These are phyloP conservation scores for Astur gentilis DNA, from an alignment of 2,113 vertebrate species.

Conservation along the genomic window DNA sequence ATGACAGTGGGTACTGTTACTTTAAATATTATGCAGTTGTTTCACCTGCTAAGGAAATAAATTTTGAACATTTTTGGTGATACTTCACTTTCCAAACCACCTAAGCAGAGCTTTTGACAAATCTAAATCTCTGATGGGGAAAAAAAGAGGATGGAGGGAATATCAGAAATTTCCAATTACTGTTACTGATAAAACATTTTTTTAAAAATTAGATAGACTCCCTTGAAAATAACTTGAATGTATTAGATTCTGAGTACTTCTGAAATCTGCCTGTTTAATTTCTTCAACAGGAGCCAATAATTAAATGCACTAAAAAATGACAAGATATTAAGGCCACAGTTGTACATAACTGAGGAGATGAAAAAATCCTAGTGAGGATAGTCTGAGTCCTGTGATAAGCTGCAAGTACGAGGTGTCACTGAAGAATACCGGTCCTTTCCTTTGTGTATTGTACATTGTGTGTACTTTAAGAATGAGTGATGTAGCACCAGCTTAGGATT, in stretches of 20 bases:
- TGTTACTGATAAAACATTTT: background rate
- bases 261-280: background rate
- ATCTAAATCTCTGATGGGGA: background rate
- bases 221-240: background rate
- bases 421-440: background rate
- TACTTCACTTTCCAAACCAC: background rate
- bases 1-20: background rate
- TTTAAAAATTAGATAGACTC: background rate
- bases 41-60: background rate
- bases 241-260: background rate
- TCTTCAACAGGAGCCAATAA: background rate
- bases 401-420: background rate
- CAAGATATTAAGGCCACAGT: background rate
- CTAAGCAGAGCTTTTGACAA: background rate
- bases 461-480: background rate
- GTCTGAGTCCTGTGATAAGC: background rate
- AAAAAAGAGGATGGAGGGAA: background rate
- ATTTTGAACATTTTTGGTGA: background rate
- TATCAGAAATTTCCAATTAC: background rate
- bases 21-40: background rate
- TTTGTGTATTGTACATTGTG: background rate
- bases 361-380: background rate
- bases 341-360: background rate
- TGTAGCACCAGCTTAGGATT: background rate
- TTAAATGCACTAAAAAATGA: background rate